Evolutionary conservation across 2,113 vertebrate genomes (phyloP).

Genomic region (Ochotona princeps): DNA sequence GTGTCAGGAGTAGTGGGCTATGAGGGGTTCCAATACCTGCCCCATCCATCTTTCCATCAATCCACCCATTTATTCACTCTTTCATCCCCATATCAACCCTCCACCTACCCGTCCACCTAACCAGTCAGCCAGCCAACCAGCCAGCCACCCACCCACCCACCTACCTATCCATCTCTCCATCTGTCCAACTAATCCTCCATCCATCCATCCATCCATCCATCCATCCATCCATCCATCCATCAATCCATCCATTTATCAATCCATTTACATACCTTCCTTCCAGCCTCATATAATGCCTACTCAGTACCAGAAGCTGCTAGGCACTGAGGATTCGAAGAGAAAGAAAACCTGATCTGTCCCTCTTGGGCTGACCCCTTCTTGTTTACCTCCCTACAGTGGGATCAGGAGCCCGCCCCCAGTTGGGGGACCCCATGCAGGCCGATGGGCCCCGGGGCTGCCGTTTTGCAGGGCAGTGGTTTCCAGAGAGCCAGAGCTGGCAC

Average conservation of each 20-base stretch:
- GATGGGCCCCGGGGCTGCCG: constrained; percentile 94
- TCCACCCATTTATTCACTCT: not conserved
- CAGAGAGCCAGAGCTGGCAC: constrained; percentile 97
- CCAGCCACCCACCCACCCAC: too few relatives aligned
- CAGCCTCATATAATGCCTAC: not conserved
- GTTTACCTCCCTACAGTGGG: constrained; percentile 82
- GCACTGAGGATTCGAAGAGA: constrained; percentile 3
- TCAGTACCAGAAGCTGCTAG: constrained; percentile 34
- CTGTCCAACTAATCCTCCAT: too few relatives aligned
- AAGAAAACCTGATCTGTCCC: not conserved
- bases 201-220: too few relatives aligned
- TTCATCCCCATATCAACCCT: too few relatives aligned
- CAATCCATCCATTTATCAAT: too few relatives aligned
- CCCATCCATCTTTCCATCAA: not conserved
- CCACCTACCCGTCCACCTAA: not conserved
- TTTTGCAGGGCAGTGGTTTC: constrained; percentile 95
- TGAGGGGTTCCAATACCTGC: not conserved
- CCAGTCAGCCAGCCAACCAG: too few relatives aligned
- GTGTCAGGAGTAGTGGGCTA: not conserved
- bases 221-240: not conserved
- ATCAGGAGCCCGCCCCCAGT: constrained; percentile 79
- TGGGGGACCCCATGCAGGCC: constrained; percentile 95
- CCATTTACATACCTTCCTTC: not conserved
- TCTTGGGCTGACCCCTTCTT: not conserved
- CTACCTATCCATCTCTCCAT: not conserved